These are phyloP conservation scores for Dolichotis patagonum DNA, from an alignment of 2,113 vertebrate species.

Conservation along the genomic window DNA sequence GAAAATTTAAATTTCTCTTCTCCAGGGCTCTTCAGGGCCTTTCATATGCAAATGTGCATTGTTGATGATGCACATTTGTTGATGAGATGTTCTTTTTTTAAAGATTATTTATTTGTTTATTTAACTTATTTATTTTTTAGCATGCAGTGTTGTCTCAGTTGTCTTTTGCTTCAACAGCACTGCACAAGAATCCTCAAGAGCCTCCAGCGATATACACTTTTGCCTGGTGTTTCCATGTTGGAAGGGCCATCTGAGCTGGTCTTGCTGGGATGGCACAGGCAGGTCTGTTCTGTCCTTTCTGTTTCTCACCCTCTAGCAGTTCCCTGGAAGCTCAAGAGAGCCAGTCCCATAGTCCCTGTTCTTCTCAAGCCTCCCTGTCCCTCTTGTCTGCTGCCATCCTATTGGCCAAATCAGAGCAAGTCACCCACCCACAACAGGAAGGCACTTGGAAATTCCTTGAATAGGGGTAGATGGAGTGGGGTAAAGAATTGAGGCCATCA, in stretches of 20 bases:
- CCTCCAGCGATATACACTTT: background rate
- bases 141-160: background rate
- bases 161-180: constrained; percentile 16
- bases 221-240: background rate
- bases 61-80: too few relatives aligned
- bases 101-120: background rate
- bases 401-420: background rate
- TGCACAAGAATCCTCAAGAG: background rate
- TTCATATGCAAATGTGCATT: background rate
- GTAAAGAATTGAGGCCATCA: background rate
- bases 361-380: background rate
- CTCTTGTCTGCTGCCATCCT: background rate
- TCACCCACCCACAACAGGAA: background rate
- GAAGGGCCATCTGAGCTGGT: background rate
- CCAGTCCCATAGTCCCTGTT: background rate
- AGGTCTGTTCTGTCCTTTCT: background rate
- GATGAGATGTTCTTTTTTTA: background rate
- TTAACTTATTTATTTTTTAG: background rate
- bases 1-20: constrained; percentile 9
- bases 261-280: background rate
- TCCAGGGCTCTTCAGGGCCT: background rate
- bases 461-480: background rate
- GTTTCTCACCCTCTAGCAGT: background rate
- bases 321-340: background rate
- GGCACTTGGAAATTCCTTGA: background rate